A percentile compares a stretch with the other conserved stretches of the same genome.
Conservation (phyloP, 2,113 vertebrate genomes). For the Planiliza haematocheilus region DNA sequence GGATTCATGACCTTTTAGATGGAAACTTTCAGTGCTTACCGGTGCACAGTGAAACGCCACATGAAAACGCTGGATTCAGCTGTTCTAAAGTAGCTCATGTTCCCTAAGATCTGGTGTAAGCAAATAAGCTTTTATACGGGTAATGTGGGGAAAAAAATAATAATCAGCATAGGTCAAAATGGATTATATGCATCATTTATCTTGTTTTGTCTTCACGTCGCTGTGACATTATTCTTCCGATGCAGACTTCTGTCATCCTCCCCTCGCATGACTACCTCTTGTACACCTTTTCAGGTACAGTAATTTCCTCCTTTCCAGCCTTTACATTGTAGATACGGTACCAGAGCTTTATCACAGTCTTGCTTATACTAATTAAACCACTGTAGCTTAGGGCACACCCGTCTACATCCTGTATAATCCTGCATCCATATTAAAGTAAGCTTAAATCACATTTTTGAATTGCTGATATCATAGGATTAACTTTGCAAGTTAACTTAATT, state of each 20-base stretch:
- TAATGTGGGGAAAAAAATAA: too few species aligned
- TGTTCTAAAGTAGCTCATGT: not conserved
- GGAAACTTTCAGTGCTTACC: not conserved
- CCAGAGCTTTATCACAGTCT: not conserved
- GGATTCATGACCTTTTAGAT: not conserved
- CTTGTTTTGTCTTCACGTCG: not conserved
- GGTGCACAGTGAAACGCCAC: not conserved
- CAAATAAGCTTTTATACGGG: not conserved
- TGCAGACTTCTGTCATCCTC: not conserved
- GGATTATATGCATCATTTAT: conserved; percentile 1
- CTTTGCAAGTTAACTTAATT: not conserved
- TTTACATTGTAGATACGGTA: conserved; percentile 6
- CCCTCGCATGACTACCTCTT: conserved; percentile 10
- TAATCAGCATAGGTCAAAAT: not conserved
- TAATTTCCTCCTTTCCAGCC: not conserved
- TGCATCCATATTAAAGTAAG: not conserved
- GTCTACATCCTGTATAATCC: too few species aligned
- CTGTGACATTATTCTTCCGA: conserved; percentile 21
- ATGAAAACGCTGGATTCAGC: not conserved
- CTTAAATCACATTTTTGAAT: not conserved
- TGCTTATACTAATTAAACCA: too few species aligned
- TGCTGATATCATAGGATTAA: not conserved
- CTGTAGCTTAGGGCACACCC: too few species aligned
- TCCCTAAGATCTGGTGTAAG: not conserved
- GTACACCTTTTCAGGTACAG: conserved; percentile 5